phyloP scores from a whole-genome alignment of 1,140 invertebrate genomes.

The Thaumatotibia leucotreta region DNA sequence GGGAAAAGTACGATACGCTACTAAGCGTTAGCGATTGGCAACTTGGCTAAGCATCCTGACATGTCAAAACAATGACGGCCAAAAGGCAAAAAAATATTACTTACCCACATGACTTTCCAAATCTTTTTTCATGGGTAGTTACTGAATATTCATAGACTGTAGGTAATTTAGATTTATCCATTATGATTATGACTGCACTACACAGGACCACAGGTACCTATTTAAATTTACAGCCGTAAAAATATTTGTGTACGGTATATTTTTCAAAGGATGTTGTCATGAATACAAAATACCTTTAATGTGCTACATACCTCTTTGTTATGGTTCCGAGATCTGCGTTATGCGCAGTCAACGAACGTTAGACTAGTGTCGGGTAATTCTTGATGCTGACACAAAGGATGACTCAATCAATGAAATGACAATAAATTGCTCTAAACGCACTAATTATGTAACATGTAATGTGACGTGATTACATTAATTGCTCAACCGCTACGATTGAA shows the following conservation, averaged over 20 bases:
- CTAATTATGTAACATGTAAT: not conserved
- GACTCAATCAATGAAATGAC: not conserved
- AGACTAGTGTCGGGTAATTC: not conserved
- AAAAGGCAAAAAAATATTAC: no score
- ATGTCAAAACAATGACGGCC: no score
- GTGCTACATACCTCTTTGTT: not conserved
- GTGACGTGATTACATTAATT: not conserved
- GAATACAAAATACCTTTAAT: not conserved
- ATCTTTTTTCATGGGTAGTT: no score
- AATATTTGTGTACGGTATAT: not conserved
- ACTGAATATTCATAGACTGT: no score
- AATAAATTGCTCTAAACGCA: not conserved
- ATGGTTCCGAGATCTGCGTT: conserved; percentile 2
- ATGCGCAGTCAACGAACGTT: not conserved
- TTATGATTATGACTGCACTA: not conserved
- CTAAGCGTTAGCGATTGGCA: no score
- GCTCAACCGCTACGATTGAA: no score
- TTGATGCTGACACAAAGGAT: not conserved
- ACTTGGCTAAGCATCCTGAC: no score
- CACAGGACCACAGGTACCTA: not conserved
- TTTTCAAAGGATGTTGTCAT: not conserved
- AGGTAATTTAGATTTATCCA: no score
- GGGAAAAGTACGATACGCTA: no score
- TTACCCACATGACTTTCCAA: no score
- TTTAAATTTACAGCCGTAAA: not conserved